Percentiles rank a stretch among this genome's conserved stretches.
Evolutionary conservation across 2,888 invertebrate genomes (phyloP).

Genomic region (Odontocolon sp.): DNA sequence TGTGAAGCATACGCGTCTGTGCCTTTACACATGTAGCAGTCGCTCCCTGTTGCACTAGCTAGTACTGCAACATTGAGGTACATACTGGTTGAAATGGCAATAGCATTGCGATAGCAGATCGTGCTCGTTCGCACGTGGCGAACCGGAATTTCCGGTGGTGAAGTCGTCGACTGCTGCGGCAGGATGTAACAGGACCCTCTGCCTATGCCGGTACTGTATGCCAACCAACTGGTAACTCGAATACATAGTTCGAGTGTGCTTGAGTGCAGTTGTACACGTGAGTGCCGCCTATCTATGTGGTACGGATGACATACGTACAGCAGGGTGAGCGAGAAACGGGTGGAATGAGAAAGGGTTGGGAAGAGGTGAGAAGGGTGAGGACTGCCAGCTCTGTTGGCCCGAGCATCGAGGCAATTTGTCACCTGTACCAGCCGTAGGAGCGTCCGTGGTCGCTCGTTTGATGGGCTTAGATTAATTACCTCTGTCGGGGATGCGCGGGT

Average conservation of each 20-base stretch:
- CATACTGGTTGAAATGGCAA: conserved; percentile 26
- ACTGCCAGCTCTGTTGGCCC: conserved; percentile 37
- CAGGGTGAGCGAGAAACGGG: conserved; percentile 4
- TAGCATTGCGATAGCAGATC: neutral
- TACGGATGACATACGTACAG: conserved; percentile 35
- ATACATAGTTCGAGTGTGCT: conserved; percentile 46
- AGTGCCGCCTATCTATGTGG: conserved; percentile 16
- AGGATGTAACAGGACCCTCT: conserved; percentile 22
- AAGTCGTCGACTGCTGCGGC: conserved; percentile 46
- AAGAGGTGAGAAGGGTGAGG: conserved; percentile 1
- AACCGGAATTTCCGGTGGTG: conserved; percentile 58
- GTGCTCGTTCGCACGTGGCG: conserved; percentile 58
- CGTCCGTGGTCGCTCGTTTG: conserved; percentile 72
- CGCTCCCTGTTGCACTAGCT: conserved; percentile 6
- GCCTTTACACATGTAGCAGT: conserved; percentile 33
- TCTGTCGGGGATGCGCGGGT: conserved; percentile 66
- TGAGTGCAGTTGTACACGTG: conserved; percentile 40
- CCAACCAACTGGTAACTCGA: conserved; percentile 49
- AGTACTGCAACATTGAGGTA: neutral
- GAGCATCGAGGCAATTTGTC: conserved; percentile 77
- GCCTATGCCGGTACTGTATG: conserved; percentile 47
- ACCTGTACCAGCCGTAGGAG: conserved; percentile 70
- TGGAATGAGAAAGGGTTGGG: conserved; percentile 9
- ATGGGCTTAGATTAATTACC: conserved; percentile 79
- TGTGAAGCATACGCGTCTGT: conserved; percentile 57